Evolutionary conservation across 2,888 invertebrate species (phyloP).

Genomic region (Criorhina ranunculi): DNA sequence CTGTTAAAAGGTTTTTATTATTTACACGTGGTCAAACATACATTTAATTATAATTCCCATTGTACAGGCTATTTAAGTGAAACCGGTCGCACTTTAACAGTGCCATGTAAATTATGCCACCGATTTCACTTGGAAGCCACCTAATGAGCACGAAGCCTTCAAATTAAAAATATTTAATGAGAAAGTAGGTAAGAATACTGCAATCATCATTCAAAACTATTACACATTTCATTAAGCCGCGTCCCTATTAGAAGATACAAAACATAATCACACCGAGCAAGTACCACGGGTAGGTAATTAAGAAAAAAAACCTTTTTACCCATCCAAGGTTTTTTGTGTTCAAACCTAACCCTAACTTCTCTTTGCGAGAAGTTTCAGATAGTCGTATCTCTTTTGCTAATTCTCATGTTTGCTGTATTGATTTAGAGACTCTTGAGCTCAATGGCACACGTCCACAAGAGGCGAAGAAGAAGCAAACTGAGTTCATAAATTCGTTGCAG

Average conservation of each 20-base stretch:
- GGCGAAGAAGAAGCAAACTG: background rate
- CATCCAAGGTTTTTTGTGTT: background rate
- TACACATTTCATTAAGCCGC: slow-evolving; percentile 34
- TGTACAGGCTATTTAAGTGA: background rate
- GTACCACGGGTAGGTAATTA: slow-evolving; percentile 44
- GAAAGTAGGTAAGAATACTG: slow-evolving; percentile 20
- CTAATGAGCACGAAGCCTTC: slow-evolving; percentile 10
- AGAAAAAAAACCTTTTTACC: slow-evolving; percentile 14
- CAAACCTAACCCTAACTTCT: too few relatives aligned
- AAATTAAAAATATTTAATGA: slow-evolving; percentile 32
- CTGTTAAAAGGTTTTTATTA: background rate
- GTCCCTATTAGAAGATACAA: slow-evolving; percentile 28
- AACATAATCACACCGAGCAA: slow-evolving; percentile 34
- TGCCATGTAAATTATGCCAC: slow-evolving; percentile 32
- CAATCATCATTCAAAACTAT: slow-evolving; percentile 22
- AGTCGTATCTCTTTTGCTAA: background rate
- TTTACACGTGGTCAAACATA: slow-evolving; percentile 11
- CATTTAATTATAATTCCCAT: slow-evolving; percentile 12
- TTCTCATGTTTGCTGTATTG: slow-evolving; percentile 40
- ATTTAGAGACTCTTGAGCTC: slow-evolving; percentile 34
- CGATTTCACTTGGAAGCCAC: slow-evolving; percentile 30
- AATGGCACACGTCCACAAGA: slow-evolving; percentile 25
- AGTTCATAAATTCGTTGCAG: slow-evolving; percentile 50
- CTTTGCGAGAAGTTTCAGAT: too few relatives aligned
- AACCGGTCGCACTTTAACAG: slow-evolving; percentile 27